phyloP scores from a whole-genome alignment of 2,888 invertebrate genomes.

The Harmothoe impar region DNA sequence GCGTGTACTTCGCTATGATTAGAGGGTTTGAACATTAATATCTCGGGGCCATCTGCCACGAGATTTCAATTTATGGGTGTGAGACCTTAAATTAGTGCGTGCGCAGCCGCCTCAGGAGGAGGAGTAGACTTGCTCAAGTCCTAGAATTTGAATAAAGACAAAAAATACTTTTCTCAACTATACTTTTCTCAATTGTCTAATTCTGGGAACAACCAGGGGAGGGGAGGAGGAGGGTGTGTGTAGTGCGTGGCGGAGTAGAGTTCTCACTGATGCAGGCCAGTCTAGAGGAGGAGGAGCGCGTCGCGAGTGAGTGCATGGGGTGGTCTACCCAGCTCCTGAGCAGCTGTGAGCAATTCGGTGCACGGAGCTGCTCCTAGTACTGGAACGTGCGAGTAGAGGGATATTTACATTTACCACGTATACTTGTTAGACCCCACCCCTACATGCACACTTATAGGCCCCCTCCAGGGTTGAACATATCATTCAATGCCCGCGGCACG shows the following conservation, averaged over 20 bases:
- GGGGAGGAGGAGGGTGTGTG: not conserved
- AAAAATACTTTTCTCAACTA: too few species aligned
- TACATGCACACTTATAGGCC: constrained; percentile 7
- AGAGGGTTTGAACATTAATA: too few species aligned
- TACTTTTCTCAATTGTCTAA: too few species aligned
- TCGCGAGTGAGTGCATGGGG: too few species aligned
- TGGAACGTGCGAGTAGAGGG: not conserved
- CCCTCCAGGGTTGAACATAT: constrained; percentile 31
- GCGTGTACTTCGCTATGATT: too few species aligned
- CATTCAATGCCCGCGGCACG: not conserved
- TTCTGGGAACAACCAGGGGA: too few species aligned
- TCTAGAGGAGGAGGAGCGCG: too few species aligned
- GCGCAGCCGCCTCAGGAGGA: not conserved
- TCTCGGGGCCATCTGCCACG: not conserved
- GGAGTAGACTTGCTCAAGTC: too few species aligned
- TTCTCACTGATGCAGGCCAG: too few species aligned
- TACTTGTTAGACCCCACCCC: not conserved
- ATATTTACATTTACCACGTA: too few species aligned
- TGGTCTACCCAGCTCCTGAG: not conserved
- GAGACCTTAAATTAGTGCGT: not conserved
- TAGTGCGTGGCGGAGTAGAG: too few species aligned
- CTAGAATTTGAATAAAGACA: too few species aligned
- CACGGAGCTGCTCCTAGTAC: not conserved
- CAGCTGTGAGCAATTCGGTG: not conserved
- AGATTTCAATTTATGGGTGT: constrained; percentile 31